A percentile compares a stretch with the other conserved stretches of the same genome.
These are phyloP conservation scores for Physeter macrocephalus DNA, from an alignment of 2,113 vertebrate genomes.

Conservation along the genomic window DNA sequence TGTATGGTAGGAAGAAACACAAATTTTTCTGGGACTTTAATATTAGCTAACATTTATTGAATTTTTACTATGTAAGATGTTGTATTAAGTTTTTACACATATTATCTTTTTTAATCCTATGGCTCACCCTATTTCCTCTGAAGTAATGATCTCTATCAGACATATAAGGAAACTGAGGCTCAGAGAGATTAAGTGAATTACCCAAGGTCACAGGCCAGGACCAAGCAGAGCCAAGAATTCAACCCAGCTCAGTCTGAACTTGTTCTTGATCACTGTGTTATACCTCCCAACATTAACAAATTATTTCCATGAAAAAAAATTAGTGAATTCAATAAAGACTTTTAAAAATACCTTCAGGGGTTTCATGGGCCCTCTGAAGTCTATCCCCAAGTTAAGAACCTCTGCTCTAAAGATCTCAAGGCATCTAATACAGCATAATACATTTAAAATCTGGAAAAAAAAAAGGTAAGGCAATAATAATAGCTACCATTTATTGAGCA, in stretches of 20 bases:
- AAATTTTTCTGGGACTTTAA: constrained; percentile 20
- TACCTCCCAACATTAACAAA: not conserved
- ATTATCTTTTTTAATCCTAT: not conserved
- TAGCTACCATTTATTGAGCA: constrained; percentile 6
- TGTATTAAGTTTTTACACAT: not conserved
- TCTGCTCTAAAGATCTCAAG: not conserved
- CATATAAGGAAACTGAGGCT: not conserved
- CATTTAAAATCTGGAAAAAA: not conserved
- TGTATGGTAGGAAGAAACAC: constrained; percentile 13
- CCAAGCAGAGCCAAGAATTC: not conserved
- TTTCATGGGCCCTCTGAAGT: not conserved
- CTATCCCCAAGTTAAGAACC: not conserved
- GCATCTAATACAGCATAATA: not conserved
- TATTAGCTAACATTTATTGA: not conserved
- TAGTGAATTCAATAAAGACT: not conserved
- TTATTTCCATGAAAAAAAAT: constrained; percentile 3
- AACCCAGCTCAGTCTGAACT: not conserved
- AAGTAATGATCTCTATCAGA: not conserved
- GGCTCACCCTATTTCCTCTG: not conserved
- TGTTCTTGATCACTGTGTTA: not conserved
- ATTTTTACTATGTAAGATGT: not conserved
- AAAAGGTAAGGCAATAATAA: not conserved
- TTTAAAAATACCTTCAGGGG: not conserved
- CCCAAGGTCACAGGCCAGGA: not conserved
- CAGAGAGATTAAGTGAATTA: not conserved